phyloP scores from a whole-genome alignment of 2,888 invertebrate species.

The Ischnus inquisitorius region DNA sequence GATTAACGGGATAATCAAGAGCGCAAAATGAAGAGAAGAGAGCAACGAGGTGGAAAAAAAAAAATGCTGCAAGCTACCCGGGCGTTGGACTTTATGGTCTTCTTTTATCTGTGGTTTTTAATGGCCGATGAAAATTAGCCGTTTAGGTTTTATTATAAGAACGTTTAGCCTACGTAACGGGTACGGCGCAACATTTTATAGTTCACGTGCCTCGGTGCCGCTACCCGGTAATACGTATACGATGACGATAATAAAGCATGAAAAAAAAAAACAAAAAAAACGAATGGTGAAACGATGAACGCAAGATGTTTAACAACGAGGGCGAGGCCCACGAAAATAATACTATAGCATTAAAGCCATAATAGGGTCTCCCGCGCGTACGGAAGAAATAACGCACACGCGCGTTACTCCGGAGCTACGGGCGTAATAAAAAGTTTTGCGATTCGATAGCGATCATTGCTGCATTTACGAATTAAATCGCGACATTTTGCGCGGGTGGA shows the following conservation, averaged over 20 bases:
- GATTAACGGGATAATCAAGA: conserved; percentile 40
- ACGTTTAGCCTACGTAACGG: conserved; percentile 30
- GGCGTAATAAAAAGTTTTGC: conserved; percentile 67
- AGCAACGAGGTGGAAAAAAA: background rate
- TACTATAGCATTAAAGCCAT: conserved; percentile 61
- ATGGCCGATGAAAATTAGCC: conserved; percentile 44
- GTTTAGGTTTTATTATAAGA: conserved; percentile 46
- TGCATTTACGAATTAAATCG: conserved; percentile 69
- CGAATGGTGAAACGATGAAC: conserved; percentile 45
- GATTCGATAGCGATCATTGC: conserved; percentile 69
- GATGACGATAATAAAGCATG: conserved; percentile 49
- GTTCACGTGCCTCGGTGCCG: conserved; percentile 1
- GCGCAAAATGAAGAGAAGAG: background rate
- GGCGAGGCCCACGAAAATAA: conserved; percentile 67
- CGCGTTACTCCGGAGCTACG: conserved; percentile 24
- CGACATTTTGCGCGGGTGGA: background rate
- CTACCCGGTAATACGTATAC: background rate
- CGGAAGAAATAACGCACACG: conserved; percentile 52
- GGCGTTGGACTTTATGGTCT: background rate
- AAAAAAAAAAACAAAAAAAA: conserved; percentile 1
- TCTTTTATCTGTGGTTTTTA: conserved; percentile 19
- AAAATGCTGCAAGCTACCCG: background rate
- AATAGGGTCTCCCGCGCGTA: conserved; percentile 58
- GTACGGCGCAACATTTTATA: conserved; percentile 39
- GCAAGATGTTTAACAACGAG: conserved; percentile 58